Percentiles rank a stretch among this genome's conserved stretches.
phyloP scores from a whole-genome alignment of 2,888 invertebrate genomes.

The Bombylius major region DNA sequence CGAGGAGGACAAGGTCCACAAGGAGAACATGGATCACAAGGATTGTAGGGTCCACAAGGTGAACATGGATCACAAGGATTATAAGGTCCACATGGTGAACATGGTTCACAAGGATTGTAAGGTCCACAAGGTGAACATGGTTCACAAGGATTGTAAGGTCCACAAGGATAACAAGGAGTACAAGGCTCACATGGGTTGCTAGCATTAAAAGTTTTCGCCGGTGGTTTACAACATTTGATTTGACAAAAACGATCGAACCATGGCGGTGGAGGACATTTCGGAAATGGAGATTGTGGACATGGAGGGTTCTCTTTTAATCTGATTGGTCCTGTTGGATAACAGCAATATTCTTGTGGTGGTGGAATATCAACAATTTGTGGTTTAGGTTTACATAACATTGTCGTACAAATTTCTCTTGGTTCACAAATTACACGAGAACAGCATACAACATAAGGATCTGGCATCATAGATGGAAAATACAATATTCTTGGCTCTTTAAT shows the following conservation, averaged over 20 bases:
- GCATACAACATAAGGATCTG: conserved; percentile 31
- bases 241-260: not conserved
- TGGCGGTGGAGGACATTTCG: conserved; percentile 16
- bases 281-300: conserved; percentile 26
- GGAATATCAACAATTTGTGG: conserved; percentile 31
- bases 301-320: conserved; percentile 25
- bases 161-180: conserved; percentile 14
- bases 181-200: conserved; percentile 3
- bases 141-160: conserved; percentile 11
- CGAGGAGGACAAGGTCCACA: conserved; percentile 11
- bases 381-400: conserved; percentile 31
- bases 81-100: not conserved
- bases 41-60: conserved; percentile 11
- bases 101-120: not conserved
- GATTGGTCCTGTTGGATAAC: conserved; percentile 29
- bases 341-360: conserved; percentile 30
- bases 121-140: not conserved
- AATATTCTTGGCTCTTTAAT: conserved; percentile 30
- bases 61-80: conserved; percentile 3
- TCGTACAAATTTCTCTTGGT: conserved; percentile 30
- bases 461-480: conserved; percentile 28
- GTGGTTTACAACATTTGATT: not conserved
- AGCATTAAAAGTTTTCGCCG: not conserved
- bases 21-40: conserved; percentile 12
- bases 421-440: conserved; percentile 28